These are phyloP conservation scores for Sprattus sprattus DNA, from an alignment of 2,113 vertebrate genomes.

Conservation along the genomic window DNA sequence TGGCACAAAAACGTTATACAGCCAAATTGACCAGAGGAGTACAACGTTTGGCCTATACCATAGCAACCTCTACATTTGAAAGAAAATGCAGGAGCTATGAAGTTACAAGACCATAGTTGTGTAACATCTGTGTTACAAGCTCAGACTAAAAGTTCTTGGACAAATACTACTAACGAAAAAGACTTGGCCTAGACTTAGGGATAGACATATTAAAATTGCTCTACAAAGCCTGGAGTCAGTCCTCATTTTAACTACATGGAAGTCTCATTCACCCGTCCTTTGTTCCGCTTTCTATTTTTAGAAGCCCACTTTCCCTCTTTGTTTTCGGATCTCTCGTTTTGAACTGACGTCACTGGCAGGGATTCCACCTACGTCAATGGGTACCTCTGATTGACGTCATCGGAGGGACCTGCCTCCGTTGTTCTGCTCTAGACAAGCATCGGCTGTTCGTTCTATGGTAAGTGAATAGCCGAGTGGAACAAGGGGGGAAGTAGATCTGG, in stretches of 20 bases:
- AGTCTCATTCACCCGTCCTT: neutral
- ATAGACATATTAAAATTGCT: neutral
- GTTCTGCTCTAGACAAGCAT: conserved; percentile 41
- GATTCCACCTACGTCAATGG: conserved; percentile 77
- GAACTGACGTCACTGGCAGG: conserved; percentile 60
- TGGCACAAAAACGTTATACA: neutral
- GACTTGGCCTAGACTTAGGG: neutral
- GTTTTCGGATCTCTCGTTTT: conserved; percentile 1
- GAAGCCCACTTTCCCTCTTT: neutral
- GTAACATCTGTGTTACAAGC: neutral
- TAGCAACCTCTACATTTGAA: neutral
- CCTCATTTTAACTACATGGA: neutral
- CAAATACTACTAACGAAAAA: neutral
- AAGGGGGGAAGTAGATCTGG: conserved; percentile 24
- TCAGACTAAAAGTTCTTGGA: neutral
- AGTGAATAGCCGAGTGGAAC: conserved; percentile 27
- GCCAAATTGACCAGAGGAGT: neutral
- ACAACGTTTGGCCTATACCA: neutral
- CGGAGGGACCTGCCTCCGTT: conserved; percentile 42
- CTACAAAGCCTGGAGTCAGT: neutral
- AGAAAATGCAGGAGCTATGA: neutral
- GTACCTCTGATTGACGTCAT: conserved; percentile 61
- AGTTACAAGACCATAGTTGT: neutral
- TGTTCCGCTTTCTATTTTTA: conserved; percentile 24
- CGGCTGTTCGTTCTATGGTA: conserved; percentile 29